Percentiles rank a stretch among this genome's conserved stretches.
Conservation (phyloP, 2,888 invertebrate species). For the Byasa hedistus region DNA sequence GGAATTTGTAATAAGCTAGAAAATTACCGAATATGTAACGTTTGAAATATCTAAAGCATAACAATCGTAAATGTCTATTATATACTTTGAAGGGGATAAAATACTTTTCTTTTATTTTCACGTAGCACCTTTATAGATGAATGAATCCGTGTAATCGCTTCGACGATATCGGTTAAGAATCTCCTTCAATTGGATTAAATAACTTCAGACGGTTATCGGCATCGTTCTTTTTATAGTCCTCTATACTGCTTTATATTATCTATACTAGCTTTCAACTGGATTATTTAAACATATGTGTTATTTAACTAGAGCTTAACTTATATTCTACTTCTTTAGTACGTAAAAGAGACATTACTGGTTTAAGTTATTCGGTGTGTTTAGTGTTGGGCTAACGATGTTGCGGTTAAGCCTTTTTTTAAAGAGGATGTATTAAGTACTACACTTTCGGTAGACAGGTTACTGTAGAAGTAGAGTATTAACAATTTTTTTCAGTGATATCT, state of each 20-base stretch:
- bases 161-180: conserved; percentile 1
- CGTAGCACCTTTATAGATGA: conserved; percentile 9
- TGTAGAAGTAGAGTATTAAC: too few relatives aligned
- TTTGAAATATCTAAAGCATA: background rate
- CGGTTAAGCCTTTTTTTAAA: too few relatives aligned
- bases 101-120: background rate
- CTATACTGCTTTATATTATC: background rate
- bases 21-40: background rate
- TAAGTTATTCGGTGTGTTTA: too few relatives aligned
- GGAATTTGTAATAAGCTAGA: too few relatives aligned
- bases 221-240: background rate
- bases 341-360: too few relatives aligned
- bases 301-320: background rate
- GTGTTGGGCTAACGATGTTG: too few relatives aligned
- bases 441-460: too few relatives aligned
- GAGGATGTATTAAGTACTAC: too few relatives aligned
- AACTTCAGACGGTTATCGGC: conserved; percentile 3
- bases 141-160: conserved; percentile 4
- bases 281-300: background rate
- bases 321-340: too few relatives aligned
- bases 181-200: conserved; percentile 1
- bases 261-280: background rate
- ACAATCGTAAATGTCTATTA: background rate
- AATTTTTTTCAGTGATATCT: too few relatives aligned
- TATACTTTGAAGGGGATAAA: background rate